These are phyloP conservation scores for Chironomus tepperi DNA, from an alignment of 1,140 invertebrate genomes.

Conservation along the genomic window DNA sequence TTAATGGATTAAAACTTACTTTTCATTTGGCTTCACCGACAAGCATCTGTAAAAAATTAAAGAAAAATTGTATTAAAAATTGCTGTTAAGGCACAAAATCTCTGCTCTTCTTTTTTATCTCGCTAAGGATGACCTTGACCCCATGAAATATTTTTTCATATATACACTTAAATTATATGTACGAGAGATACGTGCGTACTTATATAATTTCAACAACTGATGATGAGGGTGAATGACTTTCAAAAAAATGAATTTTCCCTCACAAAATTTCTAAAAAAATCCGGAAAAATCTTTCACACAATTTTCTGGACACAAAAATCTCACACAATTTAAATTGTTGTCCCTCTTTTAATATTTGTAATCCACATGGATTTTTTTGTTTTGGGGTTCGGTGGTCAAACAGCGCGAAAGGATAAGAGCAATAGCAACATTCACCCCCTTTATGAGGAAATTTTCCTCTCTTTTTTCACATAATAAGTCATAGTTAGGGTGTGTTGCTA, in stretches of 20 bases:
- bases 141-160: neutral
- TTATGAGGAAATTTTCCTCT: neutral
- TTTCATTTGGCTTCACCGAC: constrained; percentile 19
- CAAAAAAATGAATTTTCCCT: neutral
- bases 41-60: neutral
- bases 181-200: neutral
- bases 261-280: no score
- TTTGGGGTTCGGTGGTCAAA: neutral
- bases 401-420: neutral
- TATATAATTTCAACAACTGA: neutral
- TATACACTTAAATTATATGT: neutral
- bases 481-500: neutral
- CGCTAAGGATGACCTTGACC: neutral
- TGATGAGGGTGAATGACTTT: neutral
- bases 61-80: neutral
- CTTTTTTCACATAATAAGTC: neutral
- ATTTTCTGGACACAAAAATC: neutral
- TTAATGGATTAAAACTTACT: neutral
- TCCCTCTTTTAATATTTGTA: neutral
- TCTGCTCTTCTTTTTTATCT: neutral
- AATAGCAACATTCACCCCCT: neutral
- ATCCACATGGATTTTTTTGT: neutral
- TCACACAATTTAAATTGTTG: neutral
- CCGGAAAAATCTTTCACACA: neutral
- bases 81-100: neutral